A percentile compares a stretch with the other conserved stretches of the same genome.
Evolutionary conservation across 2,113 vertebrate genomes (phyloP).

Genomic region (Podarcis muralis): DNA sequence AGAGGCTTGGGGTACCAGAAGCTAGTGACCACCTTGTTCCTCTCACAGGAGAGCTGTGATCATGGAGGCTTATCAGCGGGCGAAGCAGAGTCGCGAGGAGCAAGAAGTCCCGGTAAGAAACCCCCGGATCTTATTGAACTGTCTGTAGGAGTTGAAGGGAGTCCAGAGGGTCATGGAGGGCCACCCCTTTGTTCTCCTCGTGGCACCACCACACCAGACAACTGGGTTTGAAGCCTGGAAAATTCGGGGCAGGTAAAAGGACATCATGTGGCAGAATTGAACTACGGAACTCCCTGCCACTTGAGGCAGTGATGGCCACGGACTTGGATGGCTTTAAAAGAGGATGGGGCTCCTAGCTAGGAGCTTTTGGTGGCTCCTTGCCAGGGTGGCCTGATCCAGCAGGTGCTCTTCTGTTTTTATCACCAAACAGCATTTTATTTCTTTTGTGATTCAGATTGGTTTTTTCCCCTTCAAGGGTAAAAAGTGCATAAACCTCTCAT

Average conservation of each 20-base stretch:
- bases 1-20: not conserved
- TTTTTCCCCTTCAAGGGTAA: not conserved
- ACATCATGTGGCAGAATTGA: not conserved
- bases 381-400: no score
- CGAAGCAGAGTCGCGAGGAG: not conserved
- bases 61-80: slow-evolving; percentile 9
- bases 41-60: not conserved
- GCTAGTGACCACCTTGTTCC: no score
- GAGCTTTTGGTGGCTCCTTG: no score
- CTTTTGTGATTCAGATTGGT: not conserved
- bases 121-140: not conserved
- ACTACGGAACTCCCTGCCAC: not conserved
- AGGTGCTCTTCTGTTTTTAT: no score
- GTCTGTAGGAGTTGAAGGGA: not conserved
- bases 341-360: no score
- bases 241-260: no score
- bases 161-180: no score
- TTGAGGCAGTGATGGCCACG: no score
- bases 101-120: not conserved
- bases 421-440: not conserved
- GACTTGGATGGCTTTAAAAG: not conserved
- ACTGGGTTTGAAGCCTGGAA: not conserved
- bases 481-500: not conserved
- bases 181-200: no score
- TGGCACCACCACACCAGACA: not conserved